phyloP scores from a whole-genome alignment of 1,140 invertebrate species.

The Tetramorium alpestre region DNA sequence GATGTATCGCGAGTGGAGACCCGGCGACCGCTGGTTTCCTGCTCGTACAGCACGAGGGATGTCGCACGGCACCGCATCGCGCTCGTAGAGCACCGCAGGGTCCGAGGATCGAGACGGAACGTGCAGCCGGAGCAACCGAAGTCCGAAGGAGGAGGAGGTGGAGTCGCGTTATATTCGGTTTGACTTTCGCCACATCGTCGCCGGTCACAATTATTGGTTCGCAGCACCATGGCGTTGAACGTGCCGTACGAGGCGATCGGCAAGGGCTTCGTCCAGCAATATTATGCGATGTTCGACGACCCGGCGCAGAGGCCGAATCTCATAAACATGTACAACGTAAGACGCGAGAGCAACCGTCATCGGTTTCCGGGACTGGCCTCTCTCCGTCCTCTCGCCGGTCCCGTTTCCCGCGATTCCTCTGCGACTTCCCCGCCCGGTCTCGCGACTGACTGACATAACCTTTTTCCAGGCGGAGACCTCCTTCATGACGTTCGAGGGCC shows the following conservation, averaged over 20 bases:
- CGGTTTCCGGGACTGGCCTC: no score
- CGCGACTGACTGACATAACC: conserved; percentile 16
- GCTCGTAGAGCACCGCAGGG: background rate
- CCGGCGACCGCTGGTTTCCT: background rate
- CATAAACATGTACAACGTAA: conserved; percentile 96
- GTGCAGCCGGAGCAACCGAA: background rate
- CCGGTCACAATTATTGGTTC: background rate
- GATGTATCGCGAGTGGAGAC: conserved; percentile 9
- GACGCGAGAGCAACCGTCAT: conserved; percentile 80
- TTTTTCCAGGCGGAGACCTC: conserved; percentile 93
- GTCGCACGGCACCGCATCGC: conserved; percentile 6
- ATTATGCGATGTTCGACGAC: conserved; percentile 96
- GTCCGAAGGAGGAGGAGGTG: background rate
- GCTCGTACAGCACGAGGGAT: conserved; percentile 14
- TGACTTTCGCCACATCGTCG: background rate
- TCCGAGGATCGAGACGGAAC: background rate
- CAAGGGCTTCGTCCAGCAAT: conserved; percentile 96
- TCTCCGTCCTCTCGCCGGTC: no score
- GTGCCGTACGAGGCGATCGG: conserved; percentile 96
- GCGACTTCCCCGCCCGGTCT: background rate
- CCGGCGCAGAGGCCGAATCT: conserved; percentile 92
- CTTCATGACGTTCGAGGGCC: conserved; percentile 98
- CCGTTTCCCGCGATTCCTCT: background rate
- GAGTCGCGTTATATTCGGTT: background rate
- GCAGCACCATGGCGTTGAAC: conserved; percentile 91